These are phyloP conservation scores for Hirundichthys speculiger DNA, from an alignment of 2,113 vertebrate genomes.

Conservation along the genomic window DNA sequence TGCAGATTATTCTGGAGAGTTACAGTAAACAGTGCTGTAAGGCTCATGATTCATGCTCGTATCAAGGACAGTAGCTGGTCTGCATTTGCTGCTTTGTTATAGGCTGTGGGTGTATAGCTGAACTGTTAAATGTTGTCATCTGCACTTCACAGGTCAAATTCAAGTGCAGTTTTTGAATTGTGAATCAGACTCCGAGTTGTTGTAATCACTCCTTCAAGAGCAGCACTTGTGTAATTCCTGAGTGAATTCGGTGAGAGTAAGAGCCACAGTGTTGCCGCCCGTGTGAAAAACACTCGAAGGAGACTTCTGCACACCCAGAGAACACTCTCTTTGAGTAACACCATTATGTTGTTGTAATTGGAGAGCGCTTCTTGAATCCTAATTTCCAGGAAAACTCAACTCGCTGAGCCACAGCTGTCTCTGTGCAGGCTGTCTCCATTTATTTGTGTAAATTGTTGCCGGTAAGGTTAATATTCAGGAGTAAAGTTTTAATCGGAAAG, in stretches of 20 bases:
- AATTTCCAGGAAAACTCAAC: constrained; percentile 5
- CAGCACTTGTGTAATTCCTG: constrained; percentile 8
- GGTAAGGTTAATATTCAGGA: too few relatives aligned
- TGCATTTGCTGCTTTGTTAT: not conserved
- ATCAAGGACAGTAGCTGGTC: not conserved
- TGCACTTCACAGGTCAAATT: constrained; percentile 24
- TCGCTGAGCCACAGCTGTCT: too few relatives aligned
- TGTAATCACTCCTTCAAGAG: constrained; percentile 34
- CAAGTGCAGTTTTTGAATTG: constrained; percentile 2
- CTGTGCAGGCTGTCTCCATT: too few relatives aligned
- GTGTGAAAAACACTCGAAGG: constrained; percentile 18
- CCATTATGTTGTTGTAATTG: constrained; percentile 5
- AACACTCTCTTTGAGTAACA: constrained; percentile 9
- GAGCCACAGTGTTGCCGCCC: constrained; percentile 20
- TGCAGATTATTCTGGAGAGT: not conserved
- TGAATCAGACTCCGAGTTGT: constrained; percentile 28
- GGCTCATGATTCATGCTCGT: not conserved
- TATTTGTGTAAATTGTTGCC: too few relatives aligned
- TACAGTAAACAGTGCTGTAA: not conserved
- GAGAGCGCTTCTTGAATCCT: constrained; percentile 10
- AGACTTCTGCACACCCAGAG: not conserved
- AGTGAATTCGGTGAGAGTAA: not conserved
- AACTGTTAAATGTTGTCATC: constrained; percentile 7
- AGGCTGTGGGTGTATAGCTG: not conserved
- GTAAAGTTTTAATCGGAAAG: too few relatives aligned